Evolutionary conservation across 2,888 invertebrate genomes (phyloP), one percentile per base, ranked within the genome.

Genomic region (Sinhomidia bicolor): DNA sequence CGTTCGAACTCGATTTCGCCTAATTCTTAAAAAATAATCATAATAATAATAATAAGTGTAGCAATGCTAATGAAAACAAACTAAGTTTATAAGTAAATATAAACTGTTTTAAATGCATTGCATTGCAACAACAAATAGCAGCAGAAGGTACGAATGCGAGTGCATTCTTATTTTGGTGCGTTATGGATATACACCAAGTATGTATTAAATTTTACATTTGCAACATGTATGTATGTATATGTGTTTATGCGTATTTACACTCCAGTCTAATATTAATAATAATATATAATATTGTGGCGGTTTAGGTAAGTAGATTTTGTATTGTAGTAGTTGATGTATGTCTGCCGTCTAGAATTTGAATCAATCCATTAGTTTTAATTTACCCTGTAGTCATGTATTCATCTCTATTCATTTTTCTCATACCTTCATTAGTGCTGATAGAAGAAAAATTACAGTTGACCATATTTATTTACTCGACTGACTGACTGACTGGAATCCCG

Each of bases 351-450:
- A 82, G 82, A 54, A 80, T 76, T 88, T 81, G 87, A 88, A 88
- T 88, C 87, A 86, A 41, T 88, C 87, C 82, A 88, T 88, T 88
- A 88, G 87, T 88, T 88, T 82, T 82, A 88, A 88, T 88, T 88
- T 88, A 88, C 87, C 82, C 87, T 82, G 82, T 78, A 80, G 87
- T 68, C 14, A 82, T 78, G 82, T 36, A 62, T 65, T 65, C 82
- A 82, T 54, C 80, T 29, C 9, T 20, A 47, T 80, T 62, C 62
- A 62, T 80, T 80, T 86, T 87, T 87, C 86, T 80, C 86, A 81
- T 87, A 87, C 86, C 86, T 87, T 87, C 86, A 87, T 87, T 87
- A 87, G 80, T 74, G 29, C 74, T 86, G 54, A 51, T 20, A 78
- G 12, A 78, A 57, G 78, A 78, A 78, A 54, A 36, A 57, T 78